Conservation (phyloP, 2,888 invertebrate genomes). For the Clistopyga incitator region DNA sequence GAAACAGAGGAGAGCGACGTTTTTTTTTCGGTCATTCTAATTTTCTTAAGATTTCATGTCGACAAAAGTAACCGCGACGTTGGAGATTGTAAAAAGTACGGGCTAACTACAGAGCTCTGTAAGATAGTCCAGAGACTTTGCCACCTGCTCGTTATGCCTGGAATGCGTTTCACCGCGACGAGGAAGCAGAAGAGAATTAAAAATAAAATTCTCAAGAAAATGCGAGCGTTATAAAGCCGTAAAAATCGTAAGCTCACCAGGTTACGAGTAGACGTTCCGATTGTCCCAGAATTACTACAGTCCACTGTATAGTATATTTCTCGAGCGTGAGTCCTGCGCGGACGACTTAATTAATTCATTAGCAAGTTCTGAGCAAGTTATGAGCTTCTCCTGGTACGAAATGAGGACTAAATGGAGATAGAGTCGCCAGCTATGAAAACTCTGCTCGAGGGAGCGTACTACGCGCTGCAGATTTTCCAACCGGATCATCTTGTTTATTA, state of each 20-base stretch:
- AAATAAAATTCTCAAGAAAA: neutral
- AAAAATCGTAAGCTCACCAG: neutral
- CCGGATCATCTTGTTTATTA: constrained; percentile 8
- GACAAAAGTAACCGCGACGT: neutral
- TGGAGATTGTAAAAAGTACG: neutral
- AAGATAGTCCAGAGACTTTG: neutral
- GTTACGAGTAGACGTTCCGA: neutral
- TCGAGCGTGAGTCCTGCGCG: neutral
- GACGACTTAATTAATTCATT: constrained; percentile 46
- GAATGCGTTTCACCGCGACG: neutral
- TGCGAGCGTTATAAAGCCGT: neutral
- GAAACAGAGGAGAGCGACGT: neutral
- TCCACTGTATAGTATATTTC: neutral
- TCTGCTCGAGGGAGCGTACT: constrained; percentile 1
- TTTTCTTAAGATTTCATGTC: neutral
- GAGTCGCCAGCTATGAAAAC: constrained; percentile 23
- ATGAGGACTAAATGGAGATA: constrained; percentile 1
- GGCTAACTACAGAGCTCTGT: too few relatives aligned
- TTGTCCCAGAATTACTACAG: neutral
- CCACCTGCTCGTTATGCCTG: neutral
- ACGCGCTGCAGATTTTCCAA: neutral
- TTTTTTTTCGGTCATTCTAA: neutral
- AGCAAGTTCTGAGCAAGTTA: constrained; percentile 37
- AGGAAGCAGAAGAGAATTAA: neutral
- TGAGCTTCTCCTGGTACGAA: constrained; percentile 5